Conservation (phyloP, 2,888 invertebrate species). For the Drosophila neotestacea region DNA sequence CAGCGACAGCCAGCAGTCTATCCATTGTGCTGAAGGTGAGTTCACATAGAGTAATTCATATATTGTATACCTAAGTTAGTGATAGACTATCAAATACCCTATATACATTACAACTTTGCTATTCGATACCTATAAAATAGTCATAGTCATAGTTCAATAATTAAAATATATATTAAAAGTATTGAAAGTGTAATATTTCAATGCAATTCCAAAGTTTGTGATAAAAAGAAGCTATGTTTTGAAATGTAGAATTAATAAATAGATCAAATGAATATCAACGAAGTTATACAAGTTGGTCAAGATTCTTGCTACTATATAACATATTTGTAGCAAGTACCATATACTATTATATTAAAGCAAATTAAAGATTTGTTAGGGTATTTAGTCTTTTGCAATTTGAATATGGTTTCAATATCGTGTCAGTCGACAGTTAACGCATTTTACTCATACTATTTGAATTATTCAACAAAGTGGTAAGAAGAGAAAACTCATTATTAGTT, state of each 20-base stretch:
- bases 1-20: conserved; percentile 85
- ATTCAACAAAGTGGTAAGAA: background rate
- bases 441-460: conserved; percentile 6
- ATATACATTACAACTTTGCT: background rate
- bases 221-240: too few species aligned
- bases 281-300: too few species aligned
- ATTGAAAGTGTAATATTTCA: too few species aligned
- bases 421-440: conserved; percentile 10
- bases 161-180: too few species aligned
- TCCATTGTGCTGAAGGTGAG: conserved; percentile 85
- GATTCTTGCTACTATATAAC: too few species aligned
- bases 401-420: background rate
- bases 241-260: too few species aligned
- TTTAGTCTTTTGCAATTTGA: background rate
- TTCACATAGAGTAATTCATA: conserved; percentile 16
- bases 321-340: too few species aligned
- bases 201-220: too few species aligned
- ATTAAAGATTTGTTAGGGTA: background rate
- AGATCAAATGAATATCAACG: too few species aligned
- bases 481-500: conserved; percentile 16
- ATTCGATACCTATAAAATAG: background rate
- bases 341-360: background rate
- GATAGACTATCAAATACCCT: conserved; percentile 1
- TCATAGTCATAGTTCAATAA: too few species aligned
- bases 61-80: background rate